Evolutionary conservation across 2,113 vertebrate species (phyloP), one percentile per base, ranked within the genome.

Genomic region (Sinosuthora webbiana): DNA sequence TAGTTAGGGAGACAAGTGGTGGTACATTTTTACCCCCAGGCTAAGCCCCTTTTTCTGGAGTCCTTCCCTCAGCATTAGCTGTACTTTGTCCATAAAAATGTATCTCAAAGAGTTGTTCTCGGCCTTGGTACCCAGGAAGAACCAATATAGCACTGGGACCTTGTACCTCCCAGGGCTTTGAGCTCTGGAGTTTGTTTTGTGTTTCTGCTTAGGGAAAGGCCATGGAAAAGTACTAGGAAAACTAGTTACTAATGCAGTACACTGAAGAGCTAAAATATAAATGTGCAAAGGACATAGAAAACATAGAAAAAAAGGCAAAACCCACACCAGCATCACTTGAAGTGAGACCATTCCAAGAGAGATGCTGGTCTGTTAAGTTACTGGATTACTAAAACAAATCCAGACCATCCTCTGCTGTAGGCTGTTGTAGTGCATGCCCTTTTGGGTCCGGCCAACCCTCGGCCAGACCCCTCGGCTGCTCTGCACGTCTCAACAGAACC

Each of bases 41-140:
- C 33, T 9, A 62, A 49, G 12, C 7, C 10, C 9, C 44, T 39
- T 39, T 39, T 21, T 49, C 44, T 31, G 56, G 15, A 39, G 16
- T 5, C 4, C 7, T 16, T 2, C 2, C 18, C 14, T 33, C 10
- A 9, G 13, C 27, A 39, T 2, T 31, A 2, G 21, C 28, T 62
- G 28, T 33, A 19, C 12, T 60, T 60, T 39, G 4, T 49, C 27
- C 27, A 39, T 60, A 21, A 39, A 7, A 60, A 31, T 49, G 16
- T 19, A 39, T 15, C 21, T 20, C 3, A 0, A 60, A 49, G 21
- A 20, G 12, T 11, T 56, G 5, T 15, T 33, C n/a, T 49, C 0
- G 0, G 5, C 21, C 3, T 33, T 12, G 7, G 21, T 7, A 39
- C 28, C 7, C 21, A 39, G 16, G 44, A 62, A 39, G 7, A 49